These are phyloP conservation scores for Dasypolia templi DNA, from an alignment of 2,888 invertebrate genomes.

Conservation along the genomic window DNA sequence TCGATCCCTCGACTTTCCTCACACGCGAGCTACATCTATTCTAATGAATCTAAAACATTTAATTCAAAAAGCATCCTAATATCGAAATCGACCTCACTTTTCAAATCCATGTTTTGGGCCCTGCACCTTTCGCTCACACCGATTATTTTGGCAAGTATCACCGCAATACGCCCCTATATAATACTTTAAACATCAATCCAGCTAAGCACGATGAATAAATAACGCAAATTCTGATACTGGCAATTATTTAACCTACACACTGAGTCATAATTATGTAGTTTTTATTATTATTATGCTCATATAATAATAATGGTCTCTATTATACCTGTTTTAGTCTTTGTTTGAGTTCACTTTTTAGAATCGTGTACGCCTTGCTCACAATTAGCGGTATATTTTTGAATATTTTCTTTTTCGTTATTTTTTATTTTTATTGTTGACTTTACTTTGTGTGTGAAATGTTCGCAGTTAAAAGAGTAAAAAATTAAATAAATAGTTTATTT, in stretches of 20 bases:
- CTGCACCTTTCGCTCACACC: slow-evolving; percentile 80
- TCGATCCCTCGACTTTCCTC: slow-evolving; percentile 26
- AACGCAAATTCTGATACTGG: slow-evolving; percentile 72
- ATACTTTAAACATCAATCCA: slow-evolving; percentile 73
- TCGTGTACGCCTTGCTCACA: slow-evolving; percentile 38
- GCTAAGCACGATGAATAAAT: slow-evolving; percentile 84
- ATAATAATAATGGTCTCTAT: slow-evolving; percentile 81
- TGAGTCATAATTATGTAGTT: slow-evolving; percentile 73
- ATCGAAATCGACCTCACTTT: slow-evolving; percentile 40
- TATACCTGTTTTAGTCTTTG: slow-evolving; percentile 81
- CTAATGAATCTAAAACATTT: slow-evolving; percentile 64
- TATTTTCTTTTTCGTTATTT: neutral
- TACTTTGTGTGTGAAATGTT: neutral
- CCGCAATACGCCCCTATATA: slow-evolving; percentile 62
- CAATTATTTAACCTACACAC: slow-evolving; percentile 82
- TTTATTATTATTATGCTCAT: slow-evolving; percentile 68
- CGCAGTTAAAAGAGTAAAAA: slow-evolving; percentile 11
- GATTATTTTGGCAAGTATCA: slow-evolving; percentile 83
- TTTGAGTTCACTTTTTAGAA: slow-evolving; percentile 64
- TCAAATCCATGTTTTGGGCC: slow-evolving; percentile 43
- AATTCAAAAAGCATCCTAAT: slow-evolving; percentile 59
- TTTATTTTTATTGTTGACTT: neutral
- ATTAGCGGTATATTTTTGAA: slow-evolving; percentile 27
- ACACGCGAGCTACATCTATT: slow-evolving; percentile 55
- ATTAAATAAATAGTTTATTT: slow-evolving; percentile 27